Conservation (phyloP, 1,140 invertebrate species). For the Portunus trituberculatus region DNA sequence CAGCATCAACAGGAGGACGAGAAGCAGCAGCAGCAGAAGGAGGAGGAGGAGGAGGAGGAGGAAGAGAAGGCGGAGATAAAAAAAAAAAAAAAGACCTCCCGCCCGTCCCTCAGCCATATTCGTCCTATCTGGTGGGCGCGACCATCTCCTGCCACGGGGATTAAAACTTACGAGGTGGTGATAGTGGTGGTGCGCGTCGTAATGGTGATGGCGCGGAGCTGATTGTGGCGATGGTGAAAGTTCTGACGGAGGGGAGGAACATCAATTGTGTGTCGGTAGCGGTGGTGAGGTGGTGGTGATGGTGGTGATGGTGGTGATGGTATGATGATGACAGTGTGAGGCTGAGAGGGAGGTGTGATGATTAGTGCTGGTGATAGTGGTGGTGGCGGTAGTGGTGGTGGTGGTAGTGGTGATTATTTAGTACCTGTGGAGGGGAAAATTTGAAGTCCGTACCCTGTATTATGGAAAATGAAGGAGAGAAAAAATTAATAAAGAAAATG, state of each 20-base stretch:
- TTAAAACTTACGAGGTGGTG: conserved; percentile 22
- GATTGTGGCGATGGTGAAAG: conserved; percentile 20
- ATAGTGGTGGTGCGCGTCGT: neutral
- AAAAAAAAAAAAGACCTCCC: neutral
- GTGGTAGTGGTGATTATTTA: neutral
- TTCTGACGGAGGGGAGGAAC: neutral
- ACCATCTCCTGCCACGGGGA: neutral
- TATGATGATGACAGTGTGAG: neutral
- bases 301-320: conserved; percentile 2
- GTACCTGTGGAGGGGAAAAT: neutral
- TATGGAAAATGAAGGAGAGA: neutral
- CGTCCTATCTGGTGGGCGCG: neutral
- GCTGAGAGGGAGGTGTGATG: neutral
- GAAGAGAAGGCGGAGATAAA: neutral
- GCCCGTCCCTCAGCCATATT: neutral
- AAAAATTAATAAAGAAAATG: conserved; percentile 8
- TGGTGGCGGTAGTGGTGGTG: neutral
- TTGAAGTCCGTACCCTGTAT: neutral
- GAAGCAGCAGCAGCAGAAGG: neutral
- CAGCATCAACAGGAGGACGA: neutral
- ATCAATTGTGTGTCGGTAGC: conserved; percentile 21
- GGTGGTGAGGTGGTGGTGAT: neutral
- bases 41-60: neutral
- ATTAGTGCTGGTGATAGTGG: neutral
- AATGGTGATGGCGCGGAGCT: neutral